These are phyloP conservation scores for Macroteleia sp. DNA, from an alignment of 2,888 invertebrate species.

Conservation along the genomic window DNA sequence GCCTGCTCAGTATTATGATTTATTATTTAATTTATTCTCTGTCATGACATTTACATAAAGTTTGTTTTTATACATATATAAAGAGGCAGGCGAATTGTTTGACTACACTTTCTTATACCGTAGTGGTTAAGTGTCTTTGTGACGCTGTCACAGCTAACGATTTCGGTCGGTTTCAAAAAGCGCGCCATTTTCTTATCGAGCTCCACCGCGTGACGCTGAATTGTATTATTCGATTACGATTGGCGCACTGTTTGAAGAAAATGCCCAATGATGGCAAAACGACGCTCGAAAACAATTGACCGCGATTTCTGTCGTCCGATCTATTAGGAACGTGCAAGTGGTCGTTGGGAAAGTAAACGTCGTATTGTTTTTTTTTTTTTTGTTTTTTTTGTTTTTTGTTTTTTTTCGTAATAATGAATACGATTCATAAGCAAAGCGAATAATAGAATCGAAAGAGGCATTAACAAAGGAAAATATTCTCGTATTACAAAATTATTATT, in stretches of 20 bases:
- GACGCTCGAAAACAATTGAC: neutral
- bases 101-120: slow-evolving; percentile 38
- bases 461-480: no score
- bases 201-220: neutral
- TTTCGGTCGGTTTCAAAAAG: neutral
- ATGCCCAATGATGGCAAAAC: slow-evolving; percentile 8
- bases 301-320: neutral
- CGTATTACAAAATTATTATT: no score
- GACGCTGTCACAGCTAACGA: no score
- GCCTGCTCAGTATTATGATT: slow-evolving; percentile 2
- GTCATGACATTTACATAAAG: slow-evolving; percentile 60
- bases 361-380: slow-evolving; percentile 1
- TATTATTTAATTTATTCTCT: slow-evolving; percentile 31
- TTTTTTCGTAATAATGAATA: no score
- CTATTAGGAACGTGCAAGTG: neutral
- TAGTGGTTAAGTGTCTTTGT: neutral
- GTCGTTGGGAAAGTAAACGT: slow-evolving; percentile 2
- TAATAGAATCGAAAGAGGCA: no score
- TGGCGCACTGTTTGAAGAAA: slow-evolving; percentile 34
- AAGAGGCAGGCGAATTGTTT: slow-evolving; percentile 55
- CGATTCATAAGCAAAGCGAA: no score
- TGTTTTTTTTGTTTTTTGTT: slow-evolving; percentile 3
- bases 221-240: neutral
- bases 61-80: slow-evolving; percentile 49
- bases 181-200: neutral